Conservation (phyloP, 2,888 invertebrate species). For the Ochlodes sylvanus region DNA sequence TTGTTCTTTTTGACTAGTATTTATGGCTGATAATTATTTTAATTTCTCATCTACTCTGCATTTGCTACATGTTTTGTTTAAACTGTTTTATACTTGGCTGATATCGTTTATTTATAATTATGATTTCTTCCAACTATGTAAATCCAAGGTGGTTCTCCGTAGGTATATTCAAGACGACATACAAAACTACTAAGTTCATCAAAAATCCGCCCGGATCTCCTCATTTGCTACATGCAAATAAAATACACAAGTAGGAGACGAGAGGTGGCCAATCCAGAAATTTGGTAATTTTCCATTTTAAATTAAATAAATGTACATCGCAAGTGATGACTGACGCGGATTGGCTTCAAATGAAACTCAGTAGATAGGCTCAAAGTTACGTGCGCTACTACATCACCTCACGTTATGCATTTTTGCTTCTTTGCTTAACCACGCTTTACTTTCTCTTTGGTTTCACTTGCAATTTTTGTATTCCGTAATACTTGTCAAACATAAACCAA, state of each 20-base stretch:
- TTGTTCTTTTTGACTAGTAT: background rate
- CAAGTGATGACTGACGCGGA: slow-evolving; percentile 56
- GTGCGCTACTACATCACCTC: slow-evolving; percentile 42
- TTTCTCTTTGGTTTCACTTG: slow-evolving; percentile 22
- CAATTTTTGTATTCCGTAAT: slow-evolving; percentile 22
- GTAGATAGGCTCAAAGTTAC: slow-evolving; percentile 64
- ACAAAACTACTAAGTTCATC: slow-evolving; percentile 76
- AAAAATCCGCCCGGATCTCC: slow-evolving; percentile 78
- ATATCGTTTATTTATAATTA: slow-evolving; percentile 1
- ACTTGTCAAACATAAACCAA: slow-evolving; percentile 9
- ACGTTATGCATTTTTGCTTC: slow-evolving; percentile 35
- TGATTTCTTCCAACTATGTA: slow-evolving; percentile 26
- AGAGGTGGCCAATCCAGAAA: slow-evolving; percentile 56
- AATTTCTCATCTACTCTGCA: slow-evolving; percentile 23
- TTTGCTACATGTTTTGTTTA: slow-evolving; percentile 30
- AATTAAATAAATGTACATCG: slow-evolving; percentile 55
- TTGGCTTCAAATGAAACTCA: slow-evolving; percentile 56
- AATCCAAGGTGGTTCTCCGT: slow-evolving; percentile 62
- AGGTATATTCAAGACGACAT: slow-evolving; percentile 76
- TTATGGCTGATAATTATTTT: slow-evolving; percentile 15
- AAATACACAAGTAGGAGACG: slow-evolving; percentile 77
- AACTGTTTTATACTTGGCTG: slow-evolving; percentile 8
- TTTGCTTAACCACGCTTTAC: slow-evolving; percentile 40
- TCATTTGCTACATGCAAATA: slow-evolving; percentile 81
- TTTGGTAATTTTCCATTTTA: slow-evolving; percentile 55